Conservation (phyloP, 2,113 vertebrate species). For the Amphiprion ocellaris region DNA sequence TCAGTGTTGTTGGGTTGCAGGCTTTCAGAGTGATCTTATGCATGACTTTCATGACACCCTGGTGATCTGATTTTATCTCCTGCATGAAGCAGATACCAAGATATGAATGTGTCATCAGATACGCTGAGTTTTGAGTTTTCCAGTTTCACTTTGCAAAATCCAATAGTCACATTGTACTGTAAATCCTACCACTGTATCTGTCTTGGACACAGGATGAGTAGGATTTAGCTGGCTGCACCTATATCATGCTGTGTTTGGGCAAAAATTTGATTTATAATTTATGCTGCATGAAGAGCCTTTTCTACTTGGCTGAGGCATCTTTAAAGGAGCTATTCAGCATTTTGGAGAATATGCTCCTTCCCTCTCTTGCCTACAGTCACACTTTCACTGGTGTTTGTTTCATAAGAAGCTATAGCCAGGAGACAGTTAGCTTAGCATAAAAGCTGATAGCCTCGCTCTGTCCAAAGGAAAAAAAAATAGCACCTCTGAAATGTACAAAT, state of each 20-base stretch:
- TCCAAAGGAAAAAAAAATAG: too few species aligned
- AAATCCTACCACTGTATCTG: not conserved
- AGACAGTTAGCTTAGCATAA: too few species aligned
- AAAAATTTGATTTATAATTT: slow-evolving; percentile 1
- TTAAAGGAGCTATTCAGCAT: slow-evolving; percentile 12
- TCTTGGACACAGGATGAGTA: not conserved
- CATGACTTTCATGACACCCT: slow-evolving; percentile 39
- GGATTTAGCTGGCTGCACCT: not conserved
- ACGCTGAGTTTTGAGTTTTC: too few species aligned
- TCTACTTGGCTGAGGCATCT: not conserved
- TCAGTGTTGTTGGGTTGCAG: slow-evolving; percentile 71
- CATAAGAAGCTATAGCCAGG: too few species aligned
- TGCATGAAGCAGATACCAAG: slow-evolving; percentile 54
- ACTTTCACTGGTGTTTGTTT: not conserved
- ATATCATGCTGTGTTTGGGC: not conserved
- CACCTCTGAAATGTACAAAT: too few species aligned
- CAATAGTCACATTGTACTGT: too few species aligned
- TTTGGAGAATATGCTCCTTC: not conserved
- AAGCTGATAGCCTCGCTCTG: too few species aligned
- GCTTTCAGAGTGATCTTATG: slow-evolving; percentile 28
- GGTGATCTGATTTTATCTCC: slow-evolving; percentile 2
- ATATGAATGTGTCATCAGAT: too few species aligned
- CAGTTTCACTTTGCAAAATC: not conserved
- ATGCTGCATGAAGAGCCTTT: slow-evolving; percentile 25
- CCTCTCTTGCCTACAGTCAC: not conserved